phyloP scores from a whole-genome alignment of 2,888 invertebrate genomes.

The Clepsis dumicolana region DNA sequence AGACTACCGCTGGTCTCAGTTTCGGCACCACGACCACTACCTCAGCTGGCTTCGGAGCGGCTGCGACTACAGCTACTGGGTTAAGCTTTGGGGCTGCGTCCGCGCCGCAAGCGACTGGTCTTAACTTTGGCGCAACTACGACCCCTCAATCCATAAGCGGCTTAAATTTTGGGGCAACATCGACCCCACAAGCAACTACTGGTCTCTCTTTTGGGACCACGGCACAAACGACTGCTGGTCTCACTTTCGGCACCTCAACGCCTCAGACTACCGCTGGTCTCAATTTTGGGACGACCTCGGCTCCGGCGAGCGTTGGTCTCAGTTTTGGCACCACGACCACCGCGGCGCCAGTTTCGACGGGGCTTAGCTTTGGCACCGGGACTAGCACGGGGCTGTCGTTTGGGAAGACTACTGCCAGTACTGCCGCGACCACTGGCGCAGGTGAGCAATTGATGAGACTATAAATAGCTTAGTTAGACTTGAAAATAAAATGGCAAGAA shows the following conservation, averaged over 20 bases:
- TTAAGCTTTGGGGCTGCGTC: neutral
- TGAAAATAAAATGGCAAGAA: too few species aligned
- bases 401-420: conserved; percentile 53
- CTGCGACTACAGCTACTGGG: neutral
- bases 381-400: conserved; percentile 44
- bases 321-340: conserved; percentile 34
- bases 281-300: conserved; percentile 45
- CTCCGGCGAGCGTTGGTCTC: conserved; percentile 12
- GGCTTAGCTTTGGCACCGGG: conserved; percentile 49
- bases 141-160: conserved; percentile 45
- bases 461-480: too few species aligned
- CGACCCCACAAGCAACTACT: conserved; percentile 37
- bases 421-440: conserved; percentile 50
- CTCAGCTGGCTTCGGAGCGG: neutral
- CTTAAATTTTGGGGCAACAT: conserved; percentile 51
- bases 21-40: neutral
- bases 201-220: conserved; percentile 40
- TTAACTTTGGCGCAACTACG: conserved; percentile 48
- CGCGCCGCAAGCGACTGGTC: conserved; percentile 41
- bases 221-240: conserved; percentile 2
- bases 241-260: conserved; percentile 49
- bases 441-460: conserved; percentile 49
- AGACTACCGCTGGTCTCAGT: neutral
- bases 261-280: conserved; percentile 43
- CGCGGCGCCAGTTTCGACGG: conserved; percentile 25